phyloP scores from a whole-genome alignment of 1,140 invertebrate genomes.

The Cheumatopsyche charites region DNA sequence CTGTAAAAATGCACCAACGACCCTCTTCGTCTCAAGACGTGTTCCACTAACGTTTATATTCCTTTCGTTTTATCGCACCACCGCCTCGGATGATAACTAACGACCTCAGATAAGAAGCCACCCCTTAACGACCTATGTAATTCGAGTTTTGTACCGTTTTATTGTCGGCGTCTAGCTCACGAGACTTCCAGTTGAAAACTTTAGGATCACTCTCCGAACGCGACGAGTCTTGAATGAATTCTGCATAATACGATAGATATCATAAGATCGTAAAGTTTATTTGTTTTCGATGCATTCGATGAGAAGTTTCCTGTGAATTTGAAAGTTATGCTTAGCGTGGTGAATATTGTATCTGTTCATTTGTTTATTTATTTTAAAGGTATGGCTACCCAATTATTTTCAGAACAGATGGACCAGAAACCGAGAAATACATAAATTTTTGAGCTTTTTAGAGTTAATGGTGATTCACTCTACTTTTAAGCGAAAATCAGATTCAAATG shows the following conservation, averaged over 20 bases:
- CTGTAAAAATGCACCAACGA: slow-evolving; percentile 6
- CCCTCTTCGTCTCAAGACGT: neutral
- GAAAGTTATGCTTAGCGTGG: too few species aligned
- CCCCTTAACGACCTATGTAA: slow-evolving; percentile 15
- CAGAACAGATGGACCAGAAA: too few species aligned
- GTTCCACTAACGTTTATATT: slow-evolving; percentile 5
- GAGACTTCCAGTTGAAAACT: neutral
- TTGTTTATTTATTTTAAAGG: too few species aligned
- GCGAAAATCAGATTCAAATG: too few species aligned
- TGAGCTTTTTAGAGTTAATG: too few species aligned
- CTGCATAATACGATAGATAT: neutral
- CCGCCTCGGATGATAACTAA: slow-evolving; percentile 29
- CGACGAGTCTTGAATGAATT: neutral
- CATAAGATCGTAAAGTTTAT: neutral
- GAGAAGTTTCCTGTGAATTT: too few species aligned
- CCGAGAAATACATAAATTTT: too few species aligned
- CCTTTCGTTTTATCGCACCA: slow-evolving; percentile 1
- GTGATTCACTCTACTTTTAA: too few species aligned
- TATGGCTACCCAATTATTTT: too few species aligned
- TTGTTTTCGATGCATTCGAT: too few species aligned
- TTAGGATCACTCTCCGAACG: neutral
- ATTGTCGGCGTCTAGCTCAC: slow-evolving; percentile 3
- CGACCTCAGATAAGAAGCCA: slow-evolving; percentile 7
- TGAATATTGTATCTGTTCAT: too few species aligned
- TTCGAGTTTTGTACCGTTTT: slow-evolving; percentile 29